Conservation (phyloP, 2,113 vertebrate species). For the Poecilia latipinna region DNA sequence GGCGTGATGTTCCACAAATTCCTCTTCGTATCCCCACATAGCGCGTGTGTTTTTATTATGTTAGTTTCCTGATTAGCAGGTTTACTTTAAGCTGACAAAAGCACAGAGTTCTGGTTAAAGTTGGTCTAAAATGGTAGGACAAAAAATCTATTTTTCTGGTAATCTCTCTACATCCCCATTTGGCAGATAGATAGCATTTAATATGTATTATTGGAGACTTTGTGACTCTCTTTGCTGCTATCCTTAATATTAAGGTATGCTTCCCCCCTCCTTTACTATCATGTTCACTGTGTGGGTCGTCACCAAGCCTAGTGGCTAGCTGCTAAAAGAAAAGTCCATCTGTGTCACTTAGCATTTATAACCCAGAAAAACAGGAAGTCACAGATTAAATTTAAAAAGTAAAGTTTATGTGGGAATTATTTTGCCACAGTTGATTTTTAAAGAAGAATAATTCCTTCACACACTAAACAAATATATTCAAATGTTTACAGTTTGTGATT, state of each 20-base stretch:
- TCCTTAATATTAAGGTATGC: background rate
- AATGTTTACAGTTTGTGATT: background rate
- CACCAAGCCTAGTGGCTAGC: too few species aligned
- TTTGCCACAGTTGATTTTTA: background rate
- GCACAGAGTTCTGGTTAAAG: too few species aligned
- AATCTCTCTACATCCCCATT: background rate
- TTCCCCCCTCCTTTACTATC: too few species aligned
- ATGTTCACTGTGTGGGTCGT: too few species aligned
- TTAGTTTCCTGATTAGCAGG: background rate
- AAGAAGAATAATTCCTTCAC: background rate
- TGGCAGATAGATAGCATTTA: background rate
- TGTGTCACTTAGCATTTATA: too few species aligned
- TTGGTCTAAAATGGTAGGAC: background rate
- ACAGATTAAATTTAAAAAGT: background rate
- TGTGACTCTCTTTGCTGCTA: background rate
- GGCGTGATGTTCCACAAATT: too few species aligned
- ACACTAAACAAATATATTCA: background rate
- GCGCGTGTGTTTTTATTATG: background rate
- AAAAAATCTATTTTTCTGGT: background rate
- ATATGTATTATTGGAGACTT: background rate
- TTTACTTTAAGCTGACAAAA: too few species aligned
- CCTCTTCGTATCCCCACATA: background rate
- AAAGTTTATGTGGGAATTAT: background rate
- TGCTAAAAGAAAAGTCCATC: too few species aligned
- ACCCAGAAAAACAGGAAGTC: background rate